phyloP scores from a whole-genome alignment of 1,140 invertebrate species.

The Drosophila rhopaloa region DNA sequence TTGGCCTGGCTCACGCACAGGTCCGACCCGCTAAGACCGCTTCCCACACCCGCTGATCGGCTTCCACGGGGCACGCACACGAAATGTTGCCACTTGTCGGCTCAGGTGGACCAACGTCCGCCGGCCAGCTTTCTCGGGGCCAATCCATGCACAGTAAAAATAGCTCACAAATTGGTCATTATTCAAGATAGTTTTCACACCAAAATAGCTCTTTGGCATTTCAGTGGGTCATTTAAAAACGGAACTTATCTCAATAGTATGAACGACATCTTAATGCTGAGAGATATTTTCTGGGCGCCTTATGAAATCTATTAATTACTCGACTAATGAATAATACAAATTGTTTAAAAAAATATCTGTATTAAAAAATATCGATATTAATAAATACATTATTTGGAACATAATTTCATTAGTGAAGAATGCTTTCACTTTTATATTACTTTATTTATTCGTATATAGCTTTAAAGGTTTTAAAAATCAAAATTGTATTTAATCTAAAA shows the following conservation, averaged over 20 bases:
- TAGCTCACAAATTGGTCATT: conserved; percentile 20
- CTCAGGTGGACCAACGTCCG: conserved; percentile 53
- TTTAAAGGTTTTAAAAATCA: too few species aligned
- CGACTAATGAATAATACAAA: too few species aligned
- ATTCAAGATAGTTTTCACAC: conserved; percentile 23
- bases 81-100: conserved; percentile 63
- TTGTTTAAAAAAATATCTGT: too few species aligned
- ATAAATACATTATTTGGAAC: too few species aligned
- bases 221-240: conserved; percentile 7
- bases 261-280: background rate
- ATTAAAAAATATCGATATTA: too few species aligned
- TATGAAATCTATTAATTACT: too few species aligned
- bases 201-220: conserved; percentile 5
- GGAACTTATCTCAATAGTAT: conserved; percentile 1
- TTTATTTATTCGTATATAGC: too few species aligned
- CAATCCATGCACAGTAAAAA: conserved; percentile 56
- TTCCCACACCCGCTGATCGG: conserved; percentile 43
- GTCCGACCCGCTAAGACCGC: conserved; percentile 23
- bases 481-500: too few species aligned
- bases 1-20: conserved; percentile 40
- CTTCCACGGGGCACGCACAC: conserved; percentile 35
- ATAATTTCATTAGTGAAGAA: too few species aligned
- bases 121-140: conserved; percentile 46
- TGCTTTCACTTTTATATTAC: too few species aligned
- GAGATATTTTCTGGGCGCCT: too few species aligned